Evolutionary conservation across 2,888 invertebrate species (phyloP), one percentile per base, ranked within the genome.

Genomic region (Trissoscelio sp.): DNA sequence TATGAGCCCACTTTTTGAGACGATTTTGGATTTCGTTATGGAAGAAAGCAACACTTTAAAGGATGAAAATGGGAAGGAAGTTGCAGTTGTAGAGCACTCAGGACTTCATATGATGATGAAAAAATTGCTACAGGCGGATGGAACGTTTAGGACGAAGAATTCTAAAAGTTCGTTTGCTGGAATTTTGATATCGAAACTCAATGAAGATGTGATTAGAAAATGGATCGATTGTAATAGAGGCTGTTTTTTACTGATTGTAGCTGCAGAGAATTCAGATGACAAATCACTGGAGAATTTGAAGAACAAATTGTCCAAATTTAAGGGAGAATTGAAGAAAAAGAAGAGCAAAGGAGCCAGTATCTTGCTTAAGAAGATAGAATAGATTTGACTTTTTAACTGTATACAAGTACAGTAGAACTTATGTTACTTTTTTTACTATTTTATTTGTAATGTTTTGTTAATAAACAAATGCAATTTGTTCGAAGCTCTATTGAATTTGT

Each of bases 101-200:
- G 96, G 96, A 7, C 92, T 96, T 75, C 96, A 96, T 91, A 94
- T 95, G 93, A 93, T 94, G 78, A 90, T 96, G 31, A 97, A 96
- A 88, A 96, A 96, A 91, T 91, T 97, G 11, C 93, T 96, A 11
- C 93, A 93, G 73, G 90, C 94, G 64, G 96, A 96, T 87, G 93
- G 94, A 84, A 91, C 91, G 9, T 91, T 92, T 37, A 75, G 85
- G 0, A 86, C 91, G 66, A 91, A 91, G 48, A 88, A 91, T 2
- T 91, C 92, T 6, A 60, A 64, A 18, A 87, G 89, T 6, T 88
- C 90, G 5, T 94, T 96, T 79, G 94, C 95, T 0, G 91, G 93
- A 77, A 89, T 92, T 9, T 86, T 96, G n/a, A 88, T 93, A 7
- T 88, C 93, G 28, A 89, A 92, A 53, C 88, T 96, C 51, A 91